These are phyloP conservation scores for Turnix velox DNA, from an alignment of 2,113 vertebrate species.

Conservation along the genomic window DNA sequence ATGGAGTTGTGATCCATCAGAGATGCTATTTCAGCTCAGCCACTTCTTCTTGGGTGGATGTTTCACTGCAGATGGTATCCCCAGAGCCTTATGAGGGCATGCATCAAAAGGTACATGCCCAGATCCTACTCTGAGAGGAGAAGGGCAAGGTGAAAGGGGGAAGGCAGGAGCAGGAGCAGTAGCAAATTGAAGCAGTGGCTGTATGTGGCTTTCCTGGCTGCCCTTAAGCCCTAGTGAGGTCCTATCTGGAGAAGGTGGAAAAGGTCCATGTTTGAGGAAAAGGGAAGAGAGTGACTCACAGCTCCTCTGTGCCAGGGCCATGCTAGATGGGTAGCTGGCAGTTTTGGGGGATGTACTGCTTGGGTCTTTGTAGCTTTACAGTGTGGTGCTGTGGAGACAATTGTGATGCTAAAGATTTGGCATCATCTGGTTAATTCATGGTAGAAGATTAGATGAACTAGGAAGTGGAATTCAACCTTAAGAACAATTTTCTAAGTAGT, in stretches of 20 bases:
- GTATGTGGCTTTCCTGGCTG: background rate
- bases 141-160: background rate
- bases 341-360: accelerated
- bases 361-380: background rate
- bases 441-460: background rate
- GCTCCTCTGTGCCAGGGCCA: accelerated
- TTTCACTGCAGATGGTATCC: background rate
- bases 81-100: accelerated
- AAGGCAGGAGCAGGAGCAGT: background rate
- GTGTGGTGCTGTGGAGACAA: accelerated
- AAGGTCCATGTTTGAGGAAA: background rate
- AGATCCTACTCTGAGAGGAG: background rate
- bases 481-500: background rate
- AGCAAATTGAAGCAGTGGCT: background rate
- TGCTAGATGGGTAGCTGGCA: background rate
- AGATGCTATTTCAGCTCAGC: background rate
- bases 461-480: background rate
- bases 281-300: background rate
- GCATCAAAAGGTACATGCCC: accelerated
- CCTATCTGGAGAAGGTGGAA: background rate
- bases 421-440: background rate
- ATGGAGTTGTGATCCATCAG: background rate
- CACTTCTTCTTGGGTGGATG: background rate
- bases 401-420: background rate
- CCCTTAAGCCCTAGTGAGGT: background rate